Evolutionary conservation across 2,888 invertebrate genomes (phyloP), one percentile per base, ranked within the genome.

Genomic region (Synanthedon andrenaeformis): DNA sequence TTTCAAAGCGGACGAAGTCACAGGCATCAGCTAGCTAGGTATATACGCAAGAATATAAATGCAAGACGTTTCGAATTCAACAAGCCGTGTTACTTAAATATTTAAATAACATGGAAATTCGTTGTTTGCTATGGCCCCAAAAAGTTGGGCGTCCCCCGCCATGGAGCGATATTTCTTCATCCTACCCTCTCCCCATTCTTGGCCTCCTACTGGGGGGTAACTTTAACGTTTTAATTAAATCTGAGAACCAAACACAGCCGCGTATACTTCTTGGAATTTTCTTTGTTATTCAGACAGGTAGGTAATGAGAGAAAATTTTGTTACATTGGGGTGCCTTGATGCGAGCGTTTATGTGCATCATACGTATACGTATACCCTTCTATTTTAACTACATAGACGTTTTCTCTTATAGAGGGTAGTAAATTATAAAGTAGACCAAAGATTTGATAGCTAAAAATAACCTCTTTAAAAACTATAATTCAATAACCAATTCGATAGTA

Each of bases 51-150:
- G 8, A 35, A 35, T 35, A 45, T 14, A 45, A n/a, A 45, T 12
- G 13, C 45, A 45, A 51, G 45, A 14, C 52, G 52, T 45, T 13
- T 13, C 10, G 45, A 35, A 35, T 35, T 14, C 45, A 23, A 12
- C 14, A 13, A 50, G 35, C 42, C 41, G 48, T 52, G 48, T 51
- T 41, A 23, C 23, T 5, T 23, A 41, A 63, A 74, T 74, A 82
- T 85, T 83, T 84, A 83, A 84, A 84, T 82, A 82, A 79, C 82
- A 85, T 85, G 82, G 77, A 79, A 84, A 84, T 82, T 79, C 76
- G 72, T 72, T 83, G 79, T 83, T 84, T 81, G 79, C 70, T 62
- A 68, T 73, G 66, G 68, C 76, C 77, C 82, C 79, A 79, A 82
- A 81, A 83, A 80, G 76, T 79, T 77, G 58, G 60, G 59, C 59